Conservation (phyloP, 2,113 vertebrate species). For the Thomomys bottae region DNA sequence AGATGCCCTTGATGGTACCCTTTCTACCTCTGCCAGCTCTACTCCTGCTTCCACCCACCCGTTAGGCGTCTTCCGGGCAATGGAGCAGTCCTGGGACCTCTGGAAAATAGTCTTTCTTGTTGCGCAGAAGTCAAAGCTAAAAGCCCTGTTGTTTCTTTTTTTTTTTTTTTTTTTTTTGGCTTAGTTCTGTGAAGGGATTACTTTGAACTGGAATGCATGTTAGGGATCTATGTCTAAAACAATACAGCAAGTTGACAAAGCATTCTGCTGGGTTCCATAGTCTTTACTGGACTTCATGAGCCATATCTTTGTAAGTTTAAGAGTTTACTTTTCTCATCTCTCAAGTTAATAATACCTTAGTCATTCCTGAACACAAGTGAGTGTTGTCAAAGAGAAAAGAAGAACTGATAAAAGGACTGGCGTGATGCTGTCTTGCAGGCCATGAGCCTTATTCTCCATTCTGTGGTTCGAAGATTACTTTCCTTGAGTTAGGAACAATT, state of each 20-base stretch:
- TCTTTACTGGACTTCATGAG: conserved; percentile 17
- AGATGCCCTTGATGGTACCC: conserved; percentile 14
- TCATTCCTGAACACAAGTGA: background rate
- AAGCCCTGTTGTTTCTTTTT: too few relatives aligned
- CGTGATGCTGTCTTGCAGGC: background rate
- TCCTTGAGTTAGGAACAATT: background rate
- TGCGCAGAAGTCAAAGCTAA: conserved; percentile 33
- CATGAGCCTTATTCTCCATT: background rate
- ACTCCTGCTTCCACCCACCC: background rate
- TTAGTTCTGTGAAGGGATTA: conserved; percentile 27
- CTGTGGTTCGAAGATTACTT: background rate
- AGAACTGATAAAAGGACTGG: background rate
- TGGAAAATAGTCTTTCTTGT: background rate
- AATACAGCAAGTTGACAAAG: conserved; percentile 36
- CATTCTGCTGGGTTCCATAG: background rate
- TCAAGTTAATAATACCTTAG: conserved; percentile 1
- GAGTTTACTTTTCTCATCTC: conserved; percentile 20
- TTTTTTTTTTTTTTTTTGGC: too few relatives aligned
- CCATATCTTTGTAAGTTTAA: background rate
- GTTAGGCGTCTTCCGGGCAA: background rate
- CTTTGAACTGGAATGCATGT: background rate
- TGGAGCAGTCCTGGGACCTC: background rate
- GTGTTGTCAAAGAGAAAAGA: background rate
- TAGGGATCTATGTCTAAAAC: conserved; percentile 34
- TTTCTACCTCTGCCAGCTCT: background rate